Evolutionary conservation across 2,888 invertebrate genomes (phyloP), one percentile per base, ranked within the genome.

Genomic region (Heliconius sara): DNA sequence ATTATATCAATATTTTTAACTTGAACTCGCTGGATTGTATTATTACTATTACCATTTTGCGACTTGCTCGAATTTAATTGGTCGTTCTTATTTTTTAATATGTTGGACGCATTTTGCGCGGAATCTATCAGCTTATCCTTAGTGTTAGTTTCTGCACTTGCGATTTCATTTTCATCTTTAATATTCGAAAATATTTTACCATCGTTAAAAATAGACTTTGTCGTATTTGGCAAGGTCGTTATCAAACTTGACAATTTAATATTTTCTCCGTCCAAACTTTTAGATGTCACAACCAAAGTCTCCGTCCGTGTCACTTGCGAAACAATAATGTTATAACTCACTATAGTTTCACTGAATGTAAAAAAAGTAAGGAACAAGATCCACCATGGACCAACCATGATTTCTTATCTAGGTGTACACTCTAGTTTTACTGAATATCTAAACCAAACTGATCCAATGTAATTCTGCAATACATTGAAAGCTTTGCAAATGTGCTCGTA

Each of bases 381-480:
- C 70, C 43, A 47, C 25, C 39, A 82, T 87, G 90, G 87, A 85
- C 81, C 81, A 82, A 86, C 84, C 90, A 92, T 91, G 84, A 84
- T 5, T 72, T 30, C 34, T 19, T 76, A 79, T 79, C 66, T 80
- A 79, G 79, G 82, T 79, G 79, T 80, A 84, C 22, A 25, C 70
- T 25, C 19, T 47, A 68, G 68, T 47, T 47, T 25, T n/a, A 70
- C 25, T 70, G 43, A 70, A 27, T 25, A 70, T 43, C 68, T 68
- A 43, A 25, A 70, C 25, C 47, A 47, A 25, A 47, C 39, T 68
- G 39, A 68, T 68, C 7, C 4, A 43, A 68, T 43, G 43, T 68
- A n/a, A 70, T 70, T 1, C 43, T 70, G 68, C 43, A 70, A 70
- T 39, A 70, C 12, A 68, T 70, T 6, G 13, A 70, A 70, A 43